phyloP scores from a whole-genome alignment of 2,113 vertebrate genomes.

The Leucopternis melanops region DNA sequence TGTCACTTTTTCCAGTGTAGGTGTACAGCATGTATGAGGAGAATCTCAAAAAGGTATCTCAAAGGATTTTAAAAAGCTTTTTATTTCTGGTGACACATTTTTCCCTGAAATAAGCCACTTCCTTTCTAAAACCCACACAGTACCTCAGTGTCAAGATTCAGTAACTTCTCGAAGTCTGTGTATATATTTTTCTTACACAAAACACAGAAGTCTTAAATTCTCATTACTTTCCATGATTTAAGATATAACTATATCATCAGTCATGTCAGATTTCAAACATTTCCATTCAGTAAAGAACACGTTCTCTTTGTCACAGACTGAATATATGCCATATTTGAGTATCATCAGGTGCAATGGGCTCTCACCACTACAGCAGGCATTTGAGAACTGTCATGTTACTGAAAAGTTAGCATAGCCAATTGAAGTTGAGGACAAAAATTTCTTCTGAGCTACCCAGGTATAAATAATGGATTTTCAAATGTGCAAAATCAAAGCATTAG shows the following conservation, averaged over 20 bases:
- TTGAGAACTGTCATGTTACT: neutral
- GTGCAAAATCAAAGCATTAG: neutral
- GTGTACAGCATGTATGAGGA: conserved; percentile 72
- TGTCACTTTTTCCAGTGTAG: conserved; percentile 95
- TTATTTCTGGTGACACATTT: conserved; percentile 75
- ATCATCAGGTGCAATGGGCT: neutral
- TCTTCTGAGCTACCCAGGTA: neutral
- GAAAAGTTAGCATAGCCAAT: neutral
- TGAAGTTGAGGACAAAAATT: neutral
- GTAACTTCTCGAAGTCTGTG: conserved; percentile 29
- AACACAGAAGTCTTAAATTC: conserved; percentile 30
- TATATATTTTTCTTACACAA: conserved; percentile 45
- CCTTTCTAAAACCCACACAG: conserved; percentile 82
- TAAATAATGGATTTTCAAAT: neutral
- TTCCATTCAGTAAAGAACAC: conserved; percentile 7
- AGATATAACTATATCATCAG: neutral
- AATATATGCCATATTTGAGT: neutral
- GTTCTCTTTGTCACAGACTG: neutral
- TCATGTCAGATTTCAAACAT: conserved; percentile 18
- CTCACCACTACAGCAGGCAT: neutral
- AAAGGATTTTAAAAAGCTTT: conserved; percentile 60
- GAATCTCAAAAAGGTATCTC: conserved; percentile 69
- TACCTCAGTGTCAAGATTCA: conserved; percentile 61
- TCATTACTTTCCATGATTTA: conserved; percentile 42
- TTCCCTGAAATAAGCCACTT: conserved; percentile 82